These are phyloP conservation scores for Panorpa germanica DNA, from an alignment of 2,888 invertebrate species.

Conservation along the genomic window DNA sequence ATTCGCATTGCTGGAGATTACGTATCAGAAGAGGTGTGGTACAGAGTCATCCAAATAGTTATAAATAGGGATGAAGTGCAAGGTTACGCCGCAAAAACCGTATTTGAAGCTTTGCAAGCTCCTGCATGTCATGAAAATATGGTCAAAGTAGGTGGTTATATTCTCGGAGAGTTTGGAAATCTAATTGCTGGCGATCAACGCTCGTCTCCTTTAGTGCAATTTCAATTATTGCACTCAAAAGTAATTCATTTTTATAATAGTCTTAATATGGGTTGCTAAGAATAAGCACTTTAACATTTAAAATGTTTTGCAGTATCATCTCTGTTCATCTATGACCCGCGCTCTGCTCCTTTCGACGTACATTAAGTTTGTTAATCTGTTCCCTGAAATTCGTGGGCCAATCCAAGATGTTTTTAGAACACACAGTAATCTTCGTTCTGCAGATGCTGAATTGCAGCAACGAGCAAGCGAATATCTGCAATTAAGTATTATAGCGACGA, in stretches of 20 bases:
- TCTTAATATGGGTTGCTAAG: background rate
- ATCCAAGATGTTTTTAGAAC: slow-evolving; percentile 90
- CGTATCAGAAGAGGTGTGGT: slow-evolving; percentile 99
- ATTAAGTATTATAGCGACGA: slow-evolving; percentile 85
- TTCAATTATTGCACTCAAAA: slow-evolving; percentile 95
- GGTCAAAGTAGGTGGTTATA: slow-evolving; percentile 99
- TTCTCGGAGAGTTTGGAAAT: slow-evolving; percentile 98
- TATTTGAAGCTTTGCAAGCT: slow-evolving; percentile 96
- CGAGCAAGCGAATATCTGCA: slow-evolving; percentile 95
- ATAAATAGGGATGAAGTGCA: slow-evolving; percentile 99
- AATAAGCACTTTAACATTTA: background rate
- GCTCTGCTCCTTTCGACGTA: slow-evolving; percentile 94
- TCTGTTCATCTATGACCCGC: slow-evolving; percentile 93
- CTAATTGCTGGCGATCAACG: slow-evolving; percentile 96
- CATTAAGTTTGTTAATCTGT: slow-evolving; percentile 97
- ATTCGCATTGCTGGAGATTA: slow-evolving; percentile 99
- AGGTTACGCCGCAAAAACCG: slow-evolving; percentile 98
- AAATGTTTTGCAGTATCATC: slow-evolving; percentile 48
- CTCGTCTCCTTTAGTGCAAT: slow-evolving; percentile 93
- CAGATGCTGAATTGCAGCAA: slow-evolving; percentile 97
- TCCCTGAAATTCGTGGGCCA: slow-evolving; percentile 92
- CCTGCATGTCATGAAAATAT: slow-evolving; percentile 99
- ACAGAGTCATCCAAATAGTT: slow-evolving; percentile 97
- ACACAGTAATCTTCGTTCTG: slow-evolving; percentile 89
- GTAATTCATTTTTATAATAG: slow-evolving; percentile 17